These are phyloP conservation scores for Choristoneura rosaceana DNA, from an alignment of 2,888 invertebrate genomes.

Conservation along the genomic window DNA sequence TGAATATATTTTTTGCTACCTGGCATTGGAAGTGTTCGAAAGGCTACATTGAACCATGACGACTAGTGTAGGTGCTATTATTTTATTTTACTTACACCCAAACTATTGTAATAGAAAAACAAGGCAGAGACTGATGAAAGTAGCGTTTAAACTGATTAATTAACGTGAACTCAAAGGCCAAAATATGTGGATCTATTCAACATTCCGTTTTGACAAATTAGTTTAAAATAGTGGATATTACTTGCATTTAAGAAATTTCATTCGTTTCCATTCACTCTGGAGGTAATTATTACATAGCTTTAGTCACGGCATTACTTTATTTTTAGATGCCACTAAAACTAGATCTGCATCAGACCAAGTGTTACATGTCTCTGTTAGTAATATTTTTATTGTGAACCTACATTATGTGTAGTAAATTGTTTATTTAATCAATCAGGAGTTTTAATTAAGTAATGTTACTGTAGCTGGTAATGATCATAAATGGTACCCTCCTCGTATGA, in stretches of 20 bases:
- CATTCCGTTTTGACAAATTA: slow-evolving; percentile 82
- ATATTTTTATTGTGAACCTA: slow-evolving; percentile 85
- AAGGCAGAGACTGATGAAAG: slow-evolving; percentile 32
- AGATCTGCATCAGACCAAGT: slow-evolving; percentile 81
- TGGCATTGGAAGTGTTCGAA: slow-evolving; percentile 2
- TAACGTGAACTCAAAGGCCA: slow-evolving; percentile 53
- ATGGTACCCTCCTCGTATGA: neutral
- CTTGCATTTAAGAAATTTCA: slow-evolving; percentile 64
- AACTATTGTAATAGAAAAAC: slow-evolving; percentile 24
- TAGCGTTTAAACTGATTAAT: slow-evolving; percentile 24
- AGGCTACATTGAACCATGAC: slow-evolving; percentile 25
- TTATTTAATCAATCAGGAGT: slow-evolving; percentile 79
- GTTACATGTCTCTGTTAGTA: slow-evolving; percentile 79
- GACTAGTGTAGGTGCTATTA: slow-evolving; percentile 38
- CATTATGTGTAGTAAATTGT: slow-evolving; percentile 85
- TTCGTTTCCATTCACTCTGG: slow-evolving; percentile 46
- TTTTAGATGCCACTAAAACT: slow-evolving; percentile 58
- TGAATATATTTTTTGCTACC: neutral
- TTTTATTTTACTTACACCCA: slow-evolving; percentile 23
- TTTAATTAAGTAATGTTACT: slow-evolving; percentile 54
- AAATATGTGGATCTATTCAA: slow-evolving; percentile 69
- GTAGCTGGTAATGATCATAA: neutral
- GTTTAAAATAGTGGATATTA: slow-evolving; percentile 56
- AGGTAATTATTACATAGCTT: slow-evolving; percentile 32
- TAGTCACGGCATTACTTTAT: slow-evolving; percentile 50